Base-by-base conservation (phyloP, 2,797 vertebrate species). In the Pseudochirops cupreus region DNA sequence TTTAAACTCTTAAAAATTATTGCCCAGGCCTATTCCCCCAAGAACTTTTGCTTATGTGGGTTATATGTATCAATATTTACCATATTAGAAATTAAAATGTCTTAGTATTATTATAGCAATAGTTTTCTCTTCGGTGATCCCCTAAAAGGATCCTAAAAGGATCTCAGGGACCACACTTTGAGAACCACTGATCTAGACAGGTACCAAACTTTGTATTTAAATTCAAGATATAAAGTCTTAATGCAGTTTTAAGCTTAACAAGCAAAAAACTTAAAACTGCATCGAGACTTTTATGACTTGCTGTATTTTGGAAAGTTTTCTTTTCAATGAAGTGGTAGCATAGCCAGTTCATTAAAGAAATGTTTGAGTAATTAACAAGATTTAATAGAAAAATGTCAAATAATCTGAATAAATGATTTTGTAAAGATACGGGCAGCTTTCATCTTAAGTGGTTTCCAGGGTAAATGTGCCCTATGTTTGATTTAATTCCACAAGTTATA, bases 391-490 rank as follows among this genome's bases (percentile, higher is more conserved):
- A 62, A 55, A 5, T 95, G 57, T 28, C 57, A n/a, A 67, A n/a
- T 90, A 50, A 93, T 96, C 95, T 93, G 53, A 62, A 91, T 94
- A 93, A 93, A 90, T 39, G 18, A n/a, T 93, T 95, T 93, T 58
- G 39, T 53, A 92, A 95, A 96, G 74, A 89, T 39, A 62, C 89
- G 28, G 93, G 54, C 12, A 56, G 13, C 93, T 96, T 95, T 96
- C 90, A 91, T 28, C 28, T 96, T 94, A 89, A 92, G 3, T 92
- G 92, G 92, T 95, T 97, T 95, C 29, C 31, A 91, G 39, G 9
- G 90, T 1, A 52, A 5, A 56, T 33, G 46, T 58, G 56, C 31
- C 56, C 56, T 82, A 11, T 56, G 58, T 57, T 93, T 92, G 91
- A 90, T 94, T 96, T 93, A 92, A 90, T 91, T 54, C 58, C 33